Evolutionary conservation across 2,888 invertebrate genomes (phyloP).

Genomic region (Yponomeuta malinellus): DNA sequence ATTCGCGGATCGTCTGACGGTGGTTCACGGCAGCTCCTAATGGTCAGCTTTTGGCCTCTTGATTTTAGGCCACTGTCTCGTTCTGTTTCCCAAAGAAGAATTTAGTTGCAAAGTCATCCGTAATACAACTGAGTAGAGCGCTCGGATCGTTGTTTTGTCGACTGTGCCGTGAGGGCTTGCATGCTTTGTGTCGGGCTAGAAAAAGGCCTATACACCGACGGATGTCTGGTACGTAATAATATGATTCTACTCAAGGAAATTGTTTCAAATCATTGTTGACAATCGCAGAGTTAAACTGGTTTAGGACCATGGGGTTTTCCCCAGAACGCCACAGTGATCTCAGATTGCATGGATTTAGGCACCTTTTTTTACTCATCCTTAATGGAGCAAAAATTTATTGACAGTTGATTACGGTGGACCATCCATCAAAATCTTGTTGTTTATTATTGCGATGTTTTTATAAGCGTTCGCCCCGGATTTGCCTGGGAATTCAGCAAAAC

Average conservation of each 20-base stretch:
- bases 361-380: not conserved
- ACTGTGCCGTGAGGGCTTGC: too few relatives aligned
- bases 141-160: too few relatives aligned
- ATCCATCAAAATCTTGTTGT: not conserved
- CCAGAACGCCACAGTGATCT: not conserved
- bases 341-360: not conserved
- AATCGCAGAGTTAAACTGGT: not conserved
- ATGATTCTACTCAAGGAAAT: not conserved
- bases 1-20: too few relatives aligned
- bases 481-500: not conserved
- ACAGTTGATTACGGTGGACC: not conserved
- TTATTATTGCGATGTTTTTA: not conserved
- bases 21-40: too few relatives aligned
- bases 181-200: too few relatives aligned
- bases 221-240: not conserved
- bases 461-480: not conserved
- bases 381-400: not conserved
- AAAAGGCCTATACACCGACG: too few relatives aligned
- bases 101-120: too few relatives aligned
- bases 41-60: too few relatives aligned
- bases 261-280: not conserved
- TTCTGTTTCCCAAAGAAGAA: too few relatives aligned
- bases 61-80: too few relatives aligned
- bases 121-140: too few relatives aligned
- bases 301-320: not conserved